Evolutionary conservation across 2,113 vertebrate species (phyloP).

Genomic region (Cavia porcellus): DNA sequence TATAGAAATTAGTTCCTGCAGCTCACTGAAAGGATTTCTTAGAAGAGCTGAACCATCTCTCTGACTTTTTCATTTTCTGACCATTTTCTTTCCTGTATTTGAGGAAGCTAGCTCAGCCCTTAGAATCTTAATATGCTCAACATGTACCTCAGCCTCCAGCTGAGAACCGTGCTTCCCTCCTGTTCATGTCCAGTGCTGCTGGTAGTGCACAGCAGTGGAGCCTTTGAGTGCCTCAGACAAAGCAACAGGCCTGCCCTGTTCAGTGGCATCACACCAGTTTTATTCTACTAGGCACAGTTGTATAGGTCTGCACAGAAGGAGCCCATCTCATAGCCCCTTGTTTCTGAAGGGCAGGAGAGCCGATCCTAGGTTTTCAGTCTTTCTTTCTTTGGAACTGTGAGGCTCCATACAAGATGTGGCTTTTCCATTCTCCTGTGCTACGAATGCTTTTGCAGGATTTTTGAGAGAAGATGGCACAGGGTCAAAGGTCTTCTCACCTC

Average conservation of each 20-base stretch:
- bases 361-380: background rate
- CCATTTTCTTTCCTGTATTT: background rate
- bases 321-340: background rate
- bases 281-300: background rate
- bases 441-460: background rate
- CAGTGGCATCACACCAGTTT: background rate
- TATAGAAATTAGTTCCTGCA: background rate
- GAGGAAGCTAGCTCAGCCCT: background rate
- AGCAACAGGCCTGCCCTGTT: background rate
- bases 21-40: background rate
- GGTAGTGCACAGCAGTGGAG: background rate
- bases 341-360: background rate
- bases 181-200: fast-evolving
- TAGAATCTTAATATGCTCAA: background rate
- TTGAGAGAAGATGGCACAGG: background rate
- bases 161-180: background rate
- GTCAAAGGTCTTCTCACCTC: background rate
- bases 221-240: background rate
- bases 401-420: background rate
- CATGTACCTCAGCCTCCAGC: background rate
- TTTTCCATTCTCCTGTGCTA: background rate
- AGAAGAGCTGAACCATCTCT: background rate
- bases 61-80: background rate
- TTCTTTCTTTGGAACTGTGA: background rate
- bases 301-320: background rate